These are phyloP conservation scores for Hydriomena furcata DNA, from an alignment of 2,888 invertebrate species.

Conservation along the genomic window DNA sequence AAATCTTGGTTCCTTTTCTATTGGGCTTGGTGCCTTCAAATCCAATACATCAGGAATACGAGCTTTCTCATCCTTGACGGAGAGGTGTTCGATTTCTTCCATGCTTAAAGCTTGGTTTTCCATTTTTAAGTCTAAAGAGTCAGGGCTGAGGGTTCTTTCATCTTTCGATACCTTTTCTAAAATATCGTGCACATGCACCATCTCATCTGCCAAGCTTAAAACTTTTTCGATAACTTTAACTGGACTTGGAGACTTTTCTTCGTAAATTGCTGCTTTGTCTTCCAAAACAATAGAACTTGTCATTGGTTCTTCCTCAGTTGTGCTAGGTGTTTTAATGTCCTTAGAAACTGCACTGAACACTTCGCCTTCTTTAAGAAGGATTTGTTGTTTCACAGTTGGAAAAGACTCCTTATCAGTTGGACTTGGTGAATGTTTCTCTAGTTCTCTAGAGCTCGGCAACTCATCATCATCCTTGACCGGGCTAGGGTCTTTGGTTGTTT, in stretches of 20 bases:
- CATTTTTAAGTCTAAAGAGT: constrained; percentile 6
- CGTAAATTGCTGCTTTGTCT: neutral
- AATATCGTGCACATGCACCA: constrained; percentile 4
- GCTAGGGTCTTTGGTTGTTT: constrained; percentile 22
- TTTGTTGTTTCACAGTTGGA: neutral
- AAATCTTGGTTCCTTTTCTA: constrained; percentile 7
- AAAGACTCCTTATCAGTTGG: neutral
- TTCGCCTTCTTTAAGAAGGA: neutral
- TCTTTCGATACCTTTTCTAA: neutral
- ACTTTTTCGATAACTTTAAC: neutral
- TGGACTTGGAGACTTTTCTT: neutral
- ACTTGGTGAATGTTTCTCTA: neutral
- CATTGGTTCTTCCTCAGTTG: neutral
- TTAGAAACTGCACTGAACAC: neutral
- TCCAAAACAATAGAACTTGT: neutral
- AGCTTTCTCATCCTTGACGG: neutral
- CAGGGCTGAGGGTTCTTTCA: constrained; percentile 4
- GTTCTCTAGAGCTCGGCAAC: neutral
- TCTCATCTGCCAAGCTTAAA: constrained; percentile 16
- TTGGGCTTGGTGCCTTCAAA: constrained; percentile 8
- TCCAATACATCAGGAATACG: constrained; percentile 3
- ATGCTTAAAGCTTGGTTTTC: neutral
- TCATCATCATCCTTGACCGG: constrained; percentile 15
- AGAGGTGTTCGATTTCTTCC: neutral
- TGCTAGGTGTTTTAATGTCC: neutral